Percentiles rank a stretch among this genome's conserved stretches.
These are phyloP conservation scores for Okapia johnstoni DNA, from an alignment of 2,113 vertebrate genomes.

Conservation along the genomic window DNA sequence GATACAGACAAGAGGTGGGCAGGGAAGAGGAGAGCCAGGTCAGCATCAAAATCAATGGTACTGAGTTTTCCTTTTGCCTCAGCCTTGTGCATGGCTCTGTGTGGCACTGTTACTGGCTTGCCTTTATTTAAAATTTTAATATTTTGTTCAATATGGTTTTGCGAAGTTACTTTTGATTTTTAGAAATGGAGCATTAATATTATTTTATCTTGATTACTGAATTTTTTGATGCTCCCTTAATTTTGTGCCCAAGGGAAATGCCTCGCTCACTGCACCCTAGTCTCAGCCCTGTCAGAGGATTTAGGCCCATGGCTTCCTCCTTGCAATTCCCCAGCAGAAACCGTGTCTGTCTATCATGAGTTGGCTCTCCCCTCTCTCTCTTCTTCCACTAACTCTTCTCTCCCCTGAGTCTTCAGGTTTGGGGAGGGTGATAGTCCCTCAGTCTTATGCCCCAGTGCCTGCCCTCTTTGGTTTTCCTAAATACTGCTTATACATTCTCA, in stretches of 20 bases:
- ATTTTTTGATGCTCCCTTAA: background rate
- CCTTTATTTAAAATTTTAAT: background rate
- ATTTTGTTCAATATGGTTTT: background rate
- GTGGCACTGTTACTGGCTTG: background rate
- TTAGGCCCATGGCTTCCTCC: background rate
- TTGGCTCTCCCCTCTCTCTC: too few relatives aligned
- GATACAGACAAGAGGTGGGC: background rate
- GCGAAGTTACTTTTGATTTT: background rate
- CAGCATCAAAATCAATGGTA: fast-evolving
- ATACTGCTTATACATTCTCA: too few relatives aligned
- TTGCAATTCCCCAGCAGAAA: too few relatives aligned
- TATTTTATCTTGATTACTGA: background rate
- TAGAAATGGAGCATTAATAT: background rate
- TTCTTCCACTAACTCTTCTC: background rate
- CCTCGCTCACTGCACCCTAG: too few relatives aligned
- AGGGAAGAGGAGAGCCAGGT: background rate
- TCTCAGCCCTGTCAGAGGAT: fast-evolving
- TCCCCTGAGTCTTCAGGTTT: background rate
- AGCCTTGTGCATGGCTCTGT: background rate
- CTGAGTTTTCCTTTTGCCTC: background rate
- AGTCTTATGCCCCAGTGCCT: fast-evolving
- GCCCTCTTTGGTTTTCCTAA: background rate
- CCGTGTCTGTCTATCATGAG: background rate
- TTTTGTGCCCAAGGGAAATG: background rate
- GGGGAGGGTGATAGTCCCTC: fast-evolving